phyloP scores from a whole-genome alignment of 2,888 invertebrate species.

The Mythimna ferrago region DNA sequence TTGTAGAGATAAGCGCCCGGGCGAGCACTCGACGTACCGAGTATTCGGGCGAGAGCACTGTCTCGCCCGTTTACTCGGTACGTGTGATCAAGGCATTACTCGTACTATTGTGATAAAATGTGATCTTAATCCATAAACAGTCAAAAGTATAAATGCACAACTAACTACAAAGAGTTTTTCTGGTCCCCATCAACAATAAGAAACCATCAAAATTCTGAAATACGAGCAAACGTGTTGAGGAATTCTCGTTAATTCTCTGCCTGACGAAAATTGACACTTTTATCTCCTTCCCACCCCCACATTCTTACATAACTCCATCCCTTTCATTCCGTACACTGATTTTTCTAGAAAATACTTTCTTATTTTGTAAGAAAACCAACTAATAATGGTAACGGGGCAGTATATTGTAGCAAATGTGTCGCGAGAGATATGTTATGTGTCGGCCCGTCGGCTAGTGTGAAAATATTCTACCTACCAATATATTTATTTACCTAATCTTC shows the following conservation, averaged over 20 bases:
- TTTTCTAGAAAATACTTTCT: slow-evolving; percentile 38
- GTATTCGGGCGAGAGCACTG: no score
- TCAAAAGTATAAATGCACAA: no score
- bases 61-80: no score
- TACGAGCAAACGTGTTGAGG: neutral
- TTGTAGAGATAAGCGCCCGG: no score
- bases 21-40: no score
- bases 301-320: slow-evolving; percentile 13
- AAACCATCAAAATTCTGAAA: neutral
- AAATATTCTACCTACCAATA: slow-evolving; percentile 37
- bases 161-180: no score
- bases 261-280: neutral
- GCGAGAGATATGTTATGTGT: slow-evolving; percentile 52
- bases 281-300: neutral
- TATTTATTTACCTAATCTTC: slow-evolving; percentile 21
- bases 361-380: slow-evolving; percentile 48
- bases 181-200: neutral
- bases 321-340: slow-evolving; percentile 33
- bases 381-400: slow-evolving; percentile 51
- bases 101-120: no score
- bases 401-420: slow-evolving; percentile 57
- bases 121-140: no score
- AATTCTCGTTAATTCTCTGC: neutral
- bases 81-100: no score
- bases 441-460: slow-evolving; percentile 15